A percentile compares a stretch with the other conserved stretches of the same genome.
Conservation (phyloP, 2,888 invertebrate species). For the Brenthis daphne region DNA sequence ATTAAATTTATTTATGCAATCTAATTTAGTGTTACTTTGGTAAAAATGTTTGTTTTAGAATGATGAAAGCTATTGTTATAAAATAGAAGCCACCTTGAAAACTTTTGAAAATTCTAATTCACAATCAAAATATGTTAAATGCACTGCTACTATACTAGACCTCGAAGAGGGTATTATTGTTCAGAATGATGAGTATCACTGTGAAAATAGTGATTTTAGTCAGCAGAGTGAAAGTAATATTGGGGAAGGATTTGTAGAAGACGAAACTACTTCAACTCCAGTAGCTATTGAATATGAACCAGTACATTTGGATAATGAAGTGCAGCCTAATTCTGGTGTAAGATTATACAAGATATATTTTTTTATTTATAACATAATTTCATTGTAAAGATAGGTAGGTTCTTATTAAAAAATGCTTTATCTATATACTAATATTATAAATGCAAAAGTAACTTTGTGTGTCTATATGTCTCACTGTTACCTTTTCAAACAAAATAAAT, state of each 20-base stretch:
- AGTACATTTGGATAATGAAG: constrained; percentile 67
- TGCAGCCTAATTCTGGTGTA: constrained; percentile 60
- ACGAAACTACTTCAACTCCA: constrained; percentile 44
- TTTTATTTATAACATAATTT: background rate
- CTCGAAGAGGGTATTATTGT: constrained; percentile 50
- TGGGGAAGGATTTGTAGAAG: constrained; percentile 25
- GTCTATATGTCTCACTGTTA: no score
- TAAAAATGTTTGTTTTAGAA: constrained; percentile 51
- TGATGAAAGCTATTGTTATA: constrained; percentile 45
- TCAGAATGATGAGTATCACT: constrained; percentile 50
- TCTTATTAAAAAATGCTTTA: no score
- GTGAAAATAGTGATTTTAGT: constrained; percentile 47
- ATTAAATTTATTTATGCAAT: no score
- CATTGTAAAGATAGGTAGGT: no score
- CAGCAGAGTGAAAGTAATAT: constrained; percentile 36
- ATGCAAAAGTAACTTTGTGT: background rate
- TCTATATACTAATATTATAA: background rate
- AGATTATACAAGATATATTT: constrained; percentile 40
- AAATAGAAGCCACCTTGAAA: constrained; percentile 58
- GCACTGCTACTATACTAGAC: constrained; percentile 57
- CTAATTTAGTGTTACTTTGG: background rate
- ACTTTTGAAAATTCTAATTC: constrained; percentile 51
- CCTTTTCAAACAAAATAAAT: background rate
- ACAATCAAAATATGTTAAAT: constrained; percentile 56
- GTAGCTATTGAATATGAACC: constrained; percentile 46